A percentile compares a stretch with the other conserved stretches of the same genome.
Evolutionary conservation across 2,113 vertebrate genomes (phyloP).

Genomic region (Grantiella picta): DNA sequence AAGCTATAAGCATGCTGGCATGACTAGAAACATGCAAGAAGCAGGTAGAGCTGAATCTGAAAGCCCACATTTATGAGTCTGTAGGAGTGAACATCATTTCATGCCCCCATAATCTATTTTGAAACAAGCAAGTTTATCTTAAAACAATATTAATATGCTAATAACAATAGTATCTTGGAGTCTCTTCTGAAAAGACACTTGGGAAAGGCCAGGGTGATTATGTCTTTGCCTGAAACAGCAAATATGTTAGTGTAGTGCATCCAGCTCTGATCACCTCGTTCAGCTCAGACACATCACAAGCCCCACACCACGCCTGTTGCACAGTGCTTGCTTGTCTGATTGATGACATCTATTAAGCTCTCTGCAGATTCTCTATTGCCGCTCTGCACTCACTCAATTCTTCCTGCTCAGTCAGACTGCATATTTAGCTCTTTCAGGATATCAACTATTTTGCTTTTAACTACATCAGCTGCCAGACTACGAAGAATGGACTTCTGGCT

Average conservation of each 20-base stretch:
- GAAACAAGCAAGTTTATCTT: background rate
- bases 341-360: background rate
- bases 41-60: background rate
- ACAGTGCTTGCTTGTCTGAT: background rate
- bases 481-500: background rate
- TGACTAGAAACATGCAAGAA: background rate
- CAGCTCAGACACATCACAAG: background rate
- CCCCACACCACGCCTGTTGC: background rate
- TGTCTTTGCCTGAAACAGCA: background rate
- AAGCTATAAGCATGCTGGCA: background rate
- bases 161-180: background rate
- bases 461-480: background rate
- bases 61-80: background rate
- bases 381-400: background rate
- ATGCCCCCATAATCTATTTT: background rate
- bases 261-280: background rate
- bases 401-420: background rate
- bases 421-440: background rate
- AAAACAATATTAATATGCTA: background rate
- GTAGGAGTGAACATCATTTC: background rate
- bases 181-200: background rate
- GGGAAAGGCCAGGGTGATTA: background rate
- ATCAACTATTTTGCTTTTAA: background rate
- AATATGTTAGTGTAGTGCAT: background rate
- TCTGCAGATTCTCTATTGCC: background rate